Base-by-base conservation (phyloP, 2,797 vertebrate genomes). In the Scolopax bukidnonensis region DNA sequence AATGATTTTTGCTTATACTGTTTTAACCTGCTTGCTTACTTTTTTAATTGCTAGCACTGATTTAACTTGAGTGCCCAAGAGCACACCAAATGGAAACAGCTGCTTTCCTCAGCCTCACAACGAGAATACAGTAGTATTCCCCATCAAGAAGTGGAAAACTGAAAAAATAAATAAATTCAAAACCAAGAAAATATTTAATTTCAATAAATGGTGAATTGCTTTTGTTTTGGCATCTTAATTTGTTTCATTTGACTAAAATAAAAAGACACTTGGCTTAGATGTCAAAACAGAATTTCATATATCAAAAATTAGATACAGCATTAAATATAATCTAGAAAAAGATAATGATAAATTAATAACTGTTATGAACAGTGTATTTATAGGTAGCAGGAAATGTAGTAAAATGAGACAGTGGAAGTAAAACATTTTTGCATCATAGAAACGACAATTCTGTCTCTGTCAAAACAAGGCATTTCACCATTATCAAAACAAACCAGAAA, bases 401-500 rank as follows among this genome's bases (percentile, higher is more conserved):
- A 79, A 94, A 95, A 87, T 17, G 28, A 93, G 69, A 93, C 89
- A 38, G 47, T 56, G 36, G 40, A 81, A 84, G 13, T 41, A 68
- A 90, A 89, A 59, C 15, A 15, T 8, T 50, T 53, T 82, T 92
- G 69, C 61, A 81, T 68, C 45, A 61, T 7, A 59, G 79, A 91
- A 93, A 85, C 56, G 12, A 89, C 45, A 93, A 60, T 59, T 56
- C 54, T 68, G 24, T 50, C 45, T 71, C 64, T 87, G 80, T 90
- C 85, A 89, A 94, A 95, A 90, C 63, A 93, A 90, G 74, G 73
- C 23, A 84, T 74, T 88, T 86, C 48, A 81, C 53, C 56, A 76
- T 53, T 87, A 84, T 38, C 68, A 91, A 96, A 95, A 93, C 63
- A 86, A 78, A 95, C 41, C 48, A 84, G n/a, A 86, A 77, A 82